Conservation (phyloP, 2,888 invertebrate genomes). For the Chromoteleia sp. region DNA sequence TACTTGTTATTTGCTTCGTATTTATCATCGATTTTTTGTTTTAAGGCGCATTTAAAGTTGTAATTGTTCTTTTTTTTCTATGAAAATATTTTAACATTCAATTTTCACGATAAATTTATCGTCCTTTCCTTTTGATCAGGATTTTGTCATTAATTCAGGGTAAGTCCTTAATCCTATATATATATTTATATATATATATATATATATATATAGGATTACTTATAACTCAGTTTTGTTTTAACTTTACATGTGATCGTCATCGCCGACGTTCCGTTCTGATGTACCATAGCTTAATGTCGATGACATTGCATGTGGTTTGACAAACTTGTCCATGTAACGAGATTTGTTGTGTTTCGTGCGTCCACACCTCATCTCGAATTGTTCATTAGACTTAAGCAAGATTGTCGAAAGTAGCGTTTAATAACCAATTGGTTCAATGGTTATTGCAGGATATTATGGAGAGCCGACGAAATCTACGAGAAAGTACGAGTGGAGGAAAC, state of each 20-base stretch:
- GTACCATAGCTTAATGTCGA: conserved; percentile 5
- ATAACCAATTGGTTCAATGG: conserved; percentile 34
- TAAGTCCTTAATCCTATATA: background rate
- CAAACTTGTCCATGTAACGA: conserved; percentile 4
- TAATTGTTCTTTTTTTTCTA: background rate
- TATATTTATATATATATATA: too few relatives aligned
- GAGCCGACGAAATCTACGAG: background rate
- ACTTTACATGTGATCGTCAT: conserved; percentile 6
- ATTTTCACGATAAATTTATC: background rate
- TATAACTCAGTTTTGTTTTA: background rate
- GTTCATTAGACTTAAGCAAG: background rate
- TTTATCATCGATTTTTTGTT: background rate
- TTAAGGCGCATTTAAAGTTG: background rate
- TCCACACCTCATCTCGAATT: background rate
- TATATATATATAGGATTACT: too few relatives aligned
- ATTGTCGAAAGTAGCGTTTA: conserved; percentile 7
- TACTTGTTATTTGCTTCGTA: background rate
- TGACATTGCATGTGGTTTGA: conserved; percentile 35
- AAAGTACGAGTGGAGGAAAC: conserved; percentile 42
- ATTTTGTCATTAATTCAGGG: background rate
- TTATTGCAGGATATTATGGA: conserved; percentile 53
- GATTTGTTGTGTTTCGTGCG: conserved; percentile 1
- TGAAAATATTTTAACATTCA: background rate
- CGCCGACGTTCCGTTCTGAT: background rate
- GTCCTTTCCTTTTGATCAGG: background rate